Evolutionary conservation across 2,797 vertebrate genomes (phyloP).

Genomic region (Gymnodraco acuticeps): DNA sequence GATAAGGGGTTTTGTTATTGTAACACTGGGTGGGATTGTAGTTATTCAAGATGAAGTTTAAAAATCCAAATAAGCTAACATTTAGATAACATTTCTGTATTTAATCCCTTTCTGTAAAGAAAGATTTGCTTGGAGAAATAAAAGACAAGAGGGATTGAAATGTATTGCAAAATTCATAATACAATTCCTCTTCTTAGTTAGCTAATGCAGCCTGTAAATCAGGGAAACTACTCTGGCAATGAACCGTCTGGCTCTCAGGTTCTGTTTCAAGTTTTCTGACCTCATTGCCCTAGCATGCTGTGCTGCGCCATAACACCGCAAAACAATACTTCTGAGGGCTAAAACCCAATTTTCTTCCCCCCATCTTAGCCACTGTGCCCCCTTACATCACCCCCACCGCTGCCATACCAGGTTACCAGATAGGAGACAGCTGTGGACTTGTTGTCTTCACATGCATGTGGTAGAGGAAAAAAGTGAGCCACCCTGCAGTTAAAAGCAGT

Average conservation of each 20-base stretch:
- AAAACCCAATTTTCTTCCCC: constrained; percentile 38
- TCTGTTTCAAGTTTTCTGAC: constrained; percentile 75
- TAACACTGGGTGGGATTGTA: constrained; percentile 5
- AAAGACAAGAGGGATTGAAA: constrained; percentile 3
- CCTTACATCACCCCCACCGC: constrained; percentile 9
- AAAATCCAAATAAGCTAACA: neutral
- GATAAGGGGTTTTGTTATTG: constrained; percentile 21
- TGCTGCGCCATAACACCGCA: constrained; percentile 47
- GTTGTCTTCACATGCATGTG: constrained; percentile 41
- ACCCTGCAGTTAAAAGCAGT: constrained; percentile 57
- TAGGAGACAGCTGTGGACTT: constrained; percentile 68
- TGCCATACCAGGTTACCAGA: constrained; percentile 53
- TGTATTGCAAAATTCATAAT: constrained; percentile 42
- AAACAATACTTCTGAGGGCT: constrained; percentile 48
- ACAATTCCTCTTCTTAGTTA: constrained; percentile 44
- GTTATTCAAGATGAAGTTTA: constrained; percentile 1
- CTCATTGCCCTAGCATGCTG: constrained; percentile 69
- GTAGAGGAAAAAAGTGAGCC: constrained; percentile 28
- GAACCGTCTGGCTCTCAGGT: constrained; percentile 47
- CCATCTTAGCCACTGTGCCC: constrained; percentile 51
- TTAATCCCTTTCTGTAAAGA: constrained; percentile 1
- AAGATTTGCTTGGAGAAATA: neutral
- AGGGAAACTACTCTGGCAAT: constrained; percentile 57
- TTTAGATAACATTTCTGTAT: neutral
- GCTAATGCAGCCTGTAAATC: constrained; percentile 70